Evolutionary conservation across 2,888 invertebrate genomes (phyloP).

Genomic region (Cheilosia impressa): DNA sequence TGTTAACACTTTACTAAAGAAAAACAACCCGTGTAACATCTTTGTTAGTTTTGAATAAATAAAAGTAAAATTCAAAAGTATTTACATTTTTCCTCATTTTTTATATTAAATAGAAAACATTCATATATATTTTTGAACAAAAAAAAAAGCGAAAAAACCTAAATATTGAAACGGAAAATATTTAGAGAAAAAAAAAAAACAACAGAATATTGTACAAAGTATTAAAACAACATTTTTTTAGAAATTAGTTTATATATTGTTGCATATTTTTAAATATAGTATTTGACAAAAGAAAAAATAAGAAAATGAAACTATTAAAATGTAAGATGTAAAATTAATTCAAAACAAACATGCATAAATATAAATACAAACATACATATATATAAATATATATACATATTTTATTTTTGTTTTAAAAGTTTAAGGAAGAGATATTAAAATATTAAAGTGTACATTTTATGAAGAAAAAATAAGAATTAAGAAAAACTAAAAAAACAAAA

Average conservation of each 20-base stretch:
- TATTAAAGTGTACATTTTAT: constrained; percentile 66
- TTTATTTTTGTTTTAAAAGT: constrained; percentile 42
- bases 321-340: constrained; percentile 74
- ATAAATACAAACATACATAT: constrained; percentile 41
- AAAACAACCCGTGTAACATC: constrained; percentile 1
- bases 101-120: constrained; percentile 52
- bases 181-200: constrained; percentile 52
- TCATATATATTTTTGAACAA: constrained; percentile 51
- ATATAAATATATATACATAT: constrained; percentile 15
- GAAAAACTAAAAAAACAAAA: constrained; percentile 38
- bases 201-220: constrained; percentile 73
- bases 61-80: constrained; percentile 51
- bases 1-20: constrained; percentile 64
- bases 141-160: constrained; percentile 28
- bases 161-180: constrained; percentile 55
- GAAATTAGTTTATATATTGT: constrained; percentile 74
- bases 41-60: constrained; percentile 26
- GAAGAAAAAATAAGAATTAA: constrained; percentile 29
- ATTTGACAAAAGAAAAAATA: constrained; percentile 60
- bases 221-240: constrained; percentile 72
- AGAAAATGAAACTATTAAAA: constrained; percentile 62
- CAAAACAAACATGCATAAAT: constrained; percentile 58
- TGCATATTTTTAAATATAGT: constrained; percentile 73
- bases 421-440: constrained; percentile 70
- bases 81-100: constrained; percentile 61